phyloP scores from a whole-genome alignment of 2,113 vertebrate species.

The Paralichthys olivaceus region DNA sequence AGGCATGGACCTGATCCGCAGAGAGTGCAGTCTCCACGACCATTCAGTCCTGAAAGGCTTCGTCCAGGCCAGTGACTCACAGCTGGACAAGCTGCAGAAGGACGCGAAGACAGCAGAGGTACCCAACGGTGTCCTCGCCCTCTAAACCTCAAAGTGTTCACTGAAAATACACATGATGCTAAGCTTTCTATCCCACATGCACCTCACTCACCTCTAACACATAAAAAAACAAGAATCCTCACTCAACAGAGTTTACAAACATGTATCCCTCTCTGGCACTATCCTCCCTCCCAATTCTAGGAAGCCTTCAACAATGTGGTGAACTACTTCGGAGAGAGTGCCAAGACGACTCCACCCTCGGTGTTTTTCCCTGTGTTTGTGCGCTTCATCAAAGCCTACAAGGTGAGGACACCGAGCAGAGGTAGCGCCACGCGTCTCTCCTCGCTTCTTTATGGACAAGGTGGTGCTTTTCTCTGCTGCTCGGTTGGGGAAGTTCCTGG shows the following conservation, averaged over 20 bases:
- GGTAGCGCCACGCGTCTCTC: not conserved
- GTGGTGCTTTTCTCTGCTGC: slow-evolving; percentile 15
- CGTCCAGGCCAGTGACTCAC: slow-evolving; percentile 86
- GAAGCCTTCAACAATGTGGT: slow-evolving; percentile 95
- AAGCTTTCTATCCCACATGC: slow-evolving; percentile 4
- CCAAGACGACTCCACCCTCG: slow-evolving; percentile 94
- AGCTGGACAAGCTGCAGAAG: slow-evolving; percentile 92
- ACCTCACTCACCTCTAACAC: slow-evolving; percentile 26
- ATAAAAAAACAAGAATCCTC: not conserved
- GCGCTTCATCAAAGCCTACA: slow-evolving; percentile 95
- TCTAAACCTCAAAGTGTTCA: slow-evolving; percentile 15
- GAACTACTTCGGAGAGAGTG: slow-evolving; percentile 94
- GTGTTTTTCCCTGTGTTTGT: slow-evolving; percentile 98
- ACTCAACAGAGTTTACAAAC: slow-evolving; percentile 60
- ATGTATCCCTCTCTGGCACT: slow-evolving; percentile 28
- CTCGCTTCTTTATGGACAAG: not conserved
- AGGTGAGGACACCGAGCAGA: slow-evolving; percentile 82
- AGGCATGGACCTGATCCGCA: slow-evolving; percentile 94
- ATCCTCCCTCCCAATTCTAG: slow-evolving; percentile 76
- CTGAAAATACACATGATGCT: slow-evolving; percentile 7
- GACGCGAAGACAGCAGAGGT: slow-evolving; percentile 93
- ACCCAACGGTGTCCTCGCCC: slow-evolving; percentile 11
- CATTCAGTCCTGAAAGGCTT: slow-evolving; percentile 90
- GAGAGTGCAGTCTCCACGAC: slow-evolving; percentile 92
- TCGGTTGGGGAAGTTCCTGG: slow-evolving; percentile 35